Evolutionary conservation across 2,888 invertebrate genomes (phyloP), one percentile per base, ranked within the genome.

Genomic region (Clepsis dumicolana): DNA sequence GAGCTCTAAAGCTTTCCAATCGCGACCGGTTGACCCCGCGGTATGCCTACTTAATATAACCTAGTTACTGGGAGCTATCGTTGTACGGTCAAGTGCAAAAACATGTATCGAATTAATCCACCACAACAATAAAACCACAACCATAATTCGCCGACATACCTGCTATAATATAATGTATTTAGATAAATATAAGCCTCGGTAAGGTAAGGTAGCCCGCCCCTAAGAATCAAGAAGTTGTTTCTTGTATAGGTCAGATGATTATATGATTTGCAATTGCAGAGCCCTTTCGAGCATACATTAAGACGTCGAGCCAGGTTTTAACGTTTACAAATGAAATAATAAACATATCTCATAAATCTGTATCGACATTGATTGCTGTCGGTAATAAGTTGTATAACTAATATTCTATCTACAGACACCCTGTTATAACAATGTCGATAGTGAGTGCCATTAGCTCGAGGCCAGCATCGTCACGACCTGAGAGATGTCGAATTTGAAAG

Each of bases 401-500:
- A 24, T 35, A 59, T 24, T 44, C 21, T 35, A 21, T 54, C 32
- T 66, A 24, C 18, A 35, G 60, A 48, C 10, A 54, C 60, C 44
- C 65, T 66, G 32, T 66, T 48, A 66, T 32, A 53, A 61, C 66
- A 62, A 57, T n/a, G 16, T 67, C 56, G 50, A 57, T 63, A 29
- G 62, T 50, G 25, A 52, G 56, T 67, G 35, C 50, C 24, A 56
- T 48, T 57, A 52, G 12, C 41, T 32, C 67, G 62, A 67, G 67
- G 62, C 52, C 56, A 57, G 1, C 2, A 18, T 63, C 38, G 62
- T 67, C 67, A 67, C 67, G 67, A 67, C 48, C 48, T 48, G 12
- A 18, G 38, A 16, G 41, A 18, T 63, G 62, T 62, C 50, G 50
- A 67, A 48, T 67, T 62, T 63, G 62, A 67, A 67, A 67, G 62